phyloP scores from a whole-genome alignment of 2,797 vertebrate genomes.

The Alcedo atthis region DNA sequence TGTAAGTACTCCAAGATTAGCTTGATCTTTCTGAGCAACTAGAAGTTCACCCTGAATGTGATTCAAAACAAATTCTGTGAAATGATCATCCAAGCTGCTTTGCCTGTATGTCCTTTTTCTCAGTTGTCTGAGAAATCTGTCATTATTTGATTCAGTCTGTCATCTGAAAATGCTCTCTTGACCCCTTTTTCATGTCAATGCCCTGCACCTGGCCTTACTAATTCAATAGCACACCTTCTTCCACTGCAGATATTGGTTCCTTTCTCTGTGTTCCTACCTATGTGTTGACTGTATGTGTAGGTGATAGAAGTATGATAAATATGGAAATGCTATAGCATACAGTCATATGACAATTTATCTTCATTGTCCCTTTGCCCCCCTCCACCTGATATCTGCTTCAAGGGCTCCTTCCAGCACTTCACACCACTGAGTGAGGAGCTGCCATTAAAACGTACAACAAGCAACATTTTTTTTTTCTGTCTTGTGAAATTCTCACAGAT shows the following conservation, averaged over 20 bases:
- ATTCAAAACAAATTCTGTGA: not conserved
- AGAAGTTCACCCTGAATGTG: not conserved
- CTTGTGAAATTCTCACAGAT: not conserved
- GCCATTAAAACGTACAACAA: not conserved
- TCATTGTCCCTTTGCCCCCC: not conserved
- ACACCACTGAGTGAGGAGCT: not conserved
- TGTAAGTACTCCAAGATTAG: not conserved
- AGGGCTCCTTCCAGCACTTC: not conserved
- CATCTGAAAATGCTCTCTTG: not conserved
- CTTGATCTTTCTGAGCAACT: not conserved
- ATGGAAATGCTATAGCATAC: not conserved
- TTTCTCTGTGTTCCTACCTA: not conserved
- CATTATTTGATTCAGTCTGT: not conserved
- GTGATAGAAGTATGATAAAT: not conserved
- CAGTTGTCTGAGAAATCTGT: not conserved
- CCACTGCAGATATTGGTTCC: not conserved
- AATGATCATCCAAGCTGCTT: not conserved
- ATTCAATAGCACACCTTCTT: not conserved
- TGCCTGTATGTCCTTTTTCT: not conserved
- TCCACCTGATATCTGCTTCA: not conserved
- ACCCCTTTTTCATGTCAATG: not conserved
- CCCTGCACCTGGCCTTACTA: not conserved
- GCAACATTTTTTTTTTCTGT: not conserved
- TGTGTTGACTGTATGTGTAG: accelerated
- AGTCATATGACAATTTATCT: not conserved